Conservation (phyloP, 1,140 invertebrate species). For the Dermatophagoides farinae region DNA sequence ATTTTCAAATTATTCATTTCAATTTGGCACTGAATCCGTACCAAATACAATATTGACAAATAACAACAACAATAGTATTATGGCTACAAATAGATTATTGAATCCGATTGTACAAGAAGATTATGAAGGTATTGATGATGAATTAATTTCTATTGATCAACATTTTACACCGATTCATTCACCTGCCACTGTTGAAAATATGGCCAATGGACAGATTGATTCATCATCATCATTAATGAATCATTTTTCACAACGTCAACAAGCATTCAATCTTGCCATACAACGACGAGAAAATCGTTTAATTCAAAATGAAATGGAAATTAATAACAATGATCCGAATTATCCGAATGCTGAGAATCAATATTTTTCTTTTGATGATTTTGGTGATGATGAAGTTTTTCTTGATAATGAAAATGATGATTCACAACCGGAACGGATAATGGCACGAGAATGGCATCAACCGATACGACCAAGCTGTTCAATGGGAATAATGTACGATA, state of each 20-base stretch:
- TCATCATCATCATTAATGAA: neutral
- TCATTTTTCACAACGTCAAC: too few relatives aligned
- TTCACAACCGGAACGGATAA: neutral
- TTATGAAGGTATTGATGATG: neutral
- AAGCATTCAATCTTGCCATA: neutral
- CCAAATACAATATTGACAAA: too few relatives aligned
- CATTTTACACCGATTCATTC: neutral
- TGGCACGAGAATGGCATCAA: neutral
- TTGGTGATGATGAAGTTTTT: neutral
- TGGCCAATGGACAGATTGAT: neutral
- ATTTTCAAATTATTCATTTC: neutral
- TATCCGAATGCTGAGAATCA: neutral
- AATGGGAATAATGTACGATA: too few relatives aligned
- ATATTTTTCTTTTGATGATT: neutral
- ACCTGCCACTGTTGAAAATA: neutral
- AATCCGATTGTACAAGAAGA: neutral
- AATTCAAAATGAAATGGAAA: neutral
- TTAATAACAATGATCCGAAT: neutral
- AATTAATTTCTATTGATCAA: conserved; percentile 2
- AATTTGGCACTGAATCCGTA: neutral
- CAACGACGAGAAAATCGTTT: neutral
- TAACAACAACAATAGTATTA: too few relatives aligned
- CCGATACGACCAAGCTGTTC: neutral
- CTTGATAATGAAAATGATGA: neutral
- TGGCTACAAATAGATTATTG: too few relatives aligned